Percentiles rank a stretch among this genome's conserved stretches.
Conservation (phyloP, 2,797 vertebrate genomes). For the Anas georgica region DNA sequence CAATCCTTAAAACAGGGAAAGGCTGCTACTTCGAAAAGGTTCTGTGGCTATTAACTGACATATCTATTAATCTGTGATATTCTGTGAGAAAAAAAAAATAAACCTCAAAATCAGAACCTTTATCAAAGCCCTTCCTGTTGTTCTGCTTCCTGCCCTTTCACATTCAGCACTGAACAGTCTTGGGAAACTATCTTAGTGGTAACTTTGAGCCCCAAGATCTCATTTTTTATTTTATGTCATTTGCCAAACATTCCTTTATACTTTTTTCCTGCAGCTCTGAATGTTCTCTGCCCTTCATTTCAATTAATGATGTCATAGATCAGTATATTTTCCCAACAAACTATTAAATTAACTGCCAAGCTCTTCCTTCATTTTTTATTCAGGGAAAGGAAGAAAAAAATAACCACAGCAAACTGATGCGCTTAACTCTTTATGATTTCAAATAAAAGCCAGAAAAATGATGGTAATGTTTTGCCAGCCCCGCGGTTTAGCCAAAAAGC, state of each 20-base stretch:
- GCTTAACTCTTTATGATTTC: constrained; percentile 68
- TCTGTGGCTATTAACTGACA: background rate
- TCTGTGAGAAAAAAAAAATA: background rate
- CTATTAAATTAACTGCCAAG: constrained; percentile 39
- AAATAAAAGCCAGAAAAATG: constrained; percentile 68
- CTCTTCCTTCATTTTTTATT: constrained; percentile 49
- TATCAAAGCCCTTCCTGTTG: background rate
- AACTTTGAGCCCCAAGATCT: background rate
- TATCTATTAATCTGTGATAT: background rate
- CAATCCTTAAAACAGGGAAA: background rate
- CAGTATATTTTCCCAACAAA: constrained; percentile 47
- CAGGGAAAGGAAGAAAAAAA: background rate
- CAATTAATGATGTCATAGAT: constrained; percentile 47
- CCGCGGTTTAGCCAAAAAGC: constrained; percentile 53
- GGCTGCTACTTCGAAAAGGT: background rate
- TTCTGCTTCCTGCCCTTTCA: background rate
- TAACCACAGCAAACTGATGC: constrained; percentile 30
- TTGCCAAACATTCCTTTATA: background rate
- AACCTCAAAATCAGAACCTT: background rate
- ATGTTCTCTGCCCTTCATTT: constrained; percentile 44
- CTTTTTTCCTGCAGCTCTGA: background rate
- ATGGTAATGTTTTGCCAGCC: constrained; percentile 47
- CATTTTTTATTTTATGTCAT: constrained; percentile 13
- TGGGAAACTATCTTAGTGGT: background rate
- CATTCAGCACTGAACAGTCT: background rate